A percentile compares a stretch with the other conserved stretches of the same genome.
These are phyloP conservation scores for Corythornis vintsioides DNA, from an alignment of 2,113 vertebrate genomes.

Conservation along the genomic window DNA sequence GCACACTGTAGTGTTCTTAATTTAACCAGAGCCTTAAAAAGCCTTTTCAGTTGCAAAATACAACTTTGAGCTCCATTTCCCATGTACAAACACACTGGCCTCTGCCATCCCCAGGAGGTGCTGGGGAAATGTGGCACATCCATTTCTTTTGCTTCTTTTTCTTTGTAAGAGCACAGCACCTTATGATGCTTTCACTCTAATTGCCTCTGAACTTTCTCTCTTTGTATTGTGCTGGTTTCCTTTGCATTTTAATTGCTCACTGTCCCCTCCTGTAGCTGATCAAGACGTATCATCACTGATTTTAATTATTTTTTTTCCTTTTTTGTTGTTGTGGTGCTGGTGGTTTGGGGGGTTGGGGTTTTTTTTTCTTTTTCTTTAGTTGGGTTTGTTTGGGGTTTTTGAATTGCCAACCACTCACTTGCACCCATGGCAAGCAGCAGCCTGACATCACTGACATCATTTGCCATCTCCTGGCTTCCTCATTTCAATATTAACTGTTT, in stretches of 20 bases:
- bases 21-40: neutral
- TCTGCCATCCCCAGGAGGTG: neutral
- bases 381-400: neutral
- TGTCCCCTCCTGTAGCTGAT: neutral
- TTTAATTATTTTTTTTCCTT: neutral
- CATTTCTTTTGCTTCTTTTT: neutral
- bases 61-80: neutral
- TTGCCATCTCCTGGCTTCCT: slow-evolving; percentile 58
- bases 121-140: neutral
- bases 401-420: neutral
- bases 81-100: neutral
- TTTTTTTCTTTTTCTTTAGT: no score
- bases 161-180: neutral
- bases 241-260: neutral
- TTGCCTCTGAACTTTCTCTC: neutral
- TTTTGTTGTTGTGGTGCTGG: neutral
- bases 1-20: neutral
- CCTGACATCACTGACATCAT: slow-evolving; percentile 35
- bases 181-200: neutral
- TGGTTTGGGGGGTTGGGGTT: no score
- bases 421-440: neutral
- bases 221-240: neutral
- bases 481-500: slow-evolving; percentile 55
- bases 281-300: neutral
- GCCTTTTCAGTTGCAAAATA: neutral